Conservation (phyloP, 2,113 vertebrate genomes). For the Oenanthe oenanthe region DNA sequence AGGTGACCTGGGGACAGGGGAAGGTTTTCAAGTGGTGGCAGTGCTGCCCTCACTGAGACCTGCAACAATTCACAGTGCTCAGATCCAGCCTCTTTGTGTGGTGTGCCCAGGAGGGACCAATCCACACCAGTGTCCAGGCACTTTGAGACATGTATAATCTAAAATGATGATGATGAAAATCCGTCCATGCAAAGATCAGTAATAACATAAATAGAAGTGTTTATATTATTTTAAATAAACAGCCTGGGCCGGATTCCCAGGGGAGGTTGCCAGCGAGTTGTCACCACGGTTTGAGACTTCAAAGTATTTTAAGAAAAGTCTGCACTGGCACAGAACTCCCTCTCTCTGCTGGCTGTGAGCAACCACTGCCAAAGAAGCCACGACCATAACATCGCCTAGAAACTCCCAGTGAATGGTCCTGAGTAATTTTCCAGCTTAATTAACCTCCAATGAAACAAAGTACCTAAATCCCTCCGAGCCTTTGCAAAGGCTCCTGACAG, state of each 20-base stretch:
- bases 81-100: accelerated
- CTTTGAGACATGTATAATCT: not conserved
- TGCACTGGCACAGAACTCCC: accelerated
- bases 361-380: accelerated
- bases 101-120: accelerated
- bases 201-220: not conserved
- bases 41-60: not conserved
- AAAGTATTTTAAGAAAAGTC: not conserved
- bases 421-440: not conserved
- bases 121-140: accelerated
- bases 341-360: not conserved
- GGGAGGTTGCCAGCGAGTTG: not conserved
- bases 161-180: not conserved
- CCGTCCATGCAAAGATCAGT: not conserved
- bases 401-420: accelerated
- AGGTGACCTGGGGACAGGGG: accelerated
- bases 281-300: accelerated
- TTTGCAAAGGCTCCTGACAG: not conserved
- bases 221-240: not conserved
- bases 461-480: not conserved
- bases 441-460: not conserved
- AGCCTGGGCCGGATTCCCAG: not conserved
- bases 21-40: not conserved
- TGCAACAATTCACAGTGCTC: accelerated
- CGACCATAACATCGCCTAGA: not conserved